Conservation (phyloP, 2,888 invertebrate genomes). For the Aspidiotus rigidus region DNA sequence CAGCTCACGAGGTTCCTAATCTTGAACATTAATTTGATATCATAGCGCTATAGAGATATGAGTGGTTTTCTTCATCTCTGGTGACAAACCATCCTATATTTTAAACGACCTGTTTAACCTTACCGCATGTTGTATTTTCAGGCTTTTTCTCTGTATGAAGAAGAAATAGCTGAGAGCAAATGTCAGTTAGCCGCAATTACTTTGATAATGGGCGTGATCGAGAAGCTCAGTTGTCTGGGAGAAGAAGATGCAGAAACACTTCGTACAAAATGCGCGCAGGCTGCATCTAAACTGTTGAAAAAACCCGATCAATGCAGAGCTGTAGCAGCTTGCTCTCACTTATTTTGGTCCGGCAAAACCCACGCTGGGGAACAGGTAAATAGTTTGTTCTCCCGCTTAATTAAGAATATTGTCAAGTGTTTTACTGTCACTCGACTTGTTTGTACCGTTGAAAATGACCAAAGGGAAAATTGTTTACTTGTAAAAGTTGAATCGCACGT, state of each 20-base stretch:
- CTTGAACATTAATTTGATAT: too few relatives aligned
- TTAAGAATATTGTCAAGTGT: not conserved
- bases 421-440: not conserved
- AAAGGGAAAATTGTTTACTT: too few relatives aligned
- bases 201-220: conserved; percentile 87
- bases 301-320: conserved; percentile 98
- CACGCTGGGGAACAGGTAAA: conserved; percentile 46
- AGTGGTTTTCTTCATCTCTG: too few relatives aligned
- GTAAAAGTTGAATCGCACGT: too few relatives aligned
- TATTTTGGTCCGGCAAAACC: conserved; percentile 89
- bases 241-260: conserved; percentile 96
- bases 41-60: too few relatives aligned
- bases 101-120: not conserved
- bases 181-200: conserved; percentile 94
- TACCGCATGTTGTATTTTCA: conserved; percentile 42
- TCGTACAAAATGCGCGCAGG: conserved; percentile 88
- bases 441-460: too few relatives aligned
- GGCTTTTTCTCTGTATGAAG: conserved; percentile 95
- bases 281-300: conserved; percentile 89
- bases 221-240: conserved; percentile 87
- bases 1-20: too few relatives aligned
- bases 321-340: conserved; percentile 84
- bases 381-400: conserved; percentile 6
- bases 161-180: conserved; percentile 95
- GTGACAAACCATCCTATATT: too few relatives aligned